Evolutionary conservation across 1,140 invertebrate genomes (phyloP).

Genomic region (Platyscapa corneri): DNA sequence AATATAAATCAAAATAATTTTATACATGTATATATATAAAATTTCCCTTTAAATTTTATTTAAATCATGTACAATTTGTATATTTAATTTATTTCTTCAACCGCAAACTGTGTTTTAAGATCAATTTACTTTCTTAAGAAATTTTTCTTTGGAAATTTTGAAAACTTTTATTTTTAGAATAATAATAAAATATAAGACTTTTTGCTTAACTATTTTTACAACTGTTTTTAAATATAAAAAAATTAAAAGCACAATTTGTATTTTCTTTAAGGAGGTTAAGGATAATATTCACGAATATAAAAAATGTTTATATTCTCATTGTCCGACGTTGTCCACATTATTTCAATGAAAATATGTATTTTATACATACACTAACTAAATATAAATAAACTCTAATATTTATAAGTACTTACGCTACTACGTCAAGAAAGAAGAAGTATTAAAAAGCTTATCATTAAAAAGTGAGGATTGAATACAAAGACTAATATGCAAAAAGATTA

Average conservation of each 20-base stretch:
- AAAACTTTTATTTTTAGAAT: too few relatives aligned
- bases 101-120: too few relatives aligned
- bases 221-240: too few relatives aligned
- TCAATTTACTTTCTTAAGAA: too few relatives aligned
- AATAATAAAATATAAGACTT: too few relatives aligned
- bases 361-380: neutral
- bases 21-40: neutral
- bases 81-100: too few relatives aligned
- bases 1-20: neutral
- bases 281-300: neutral
- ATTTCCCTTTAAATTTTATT: neutral
- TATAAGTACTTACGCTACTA: neutral
- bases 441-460: neutral
- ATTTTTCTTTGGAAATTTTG: too few relatives aligned
- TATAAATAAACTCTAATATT: neutral
- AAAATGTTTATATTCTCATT: neutral
- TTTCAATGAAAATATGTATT: neutral
- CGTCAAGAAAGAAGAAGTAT: neutral
- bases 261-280: neutral
- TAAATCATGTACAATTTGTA: too few relatives aligned
- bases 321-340: neutral
- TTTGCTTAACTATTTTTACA: too few relatives aligned
- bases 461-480: neutral
- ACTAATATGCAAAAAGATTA: neutral
- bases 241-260: neutral